Base-by-base conservation (phyloP, 2,888 invertebrate species). In the Abrostola tripartita region DNA sequence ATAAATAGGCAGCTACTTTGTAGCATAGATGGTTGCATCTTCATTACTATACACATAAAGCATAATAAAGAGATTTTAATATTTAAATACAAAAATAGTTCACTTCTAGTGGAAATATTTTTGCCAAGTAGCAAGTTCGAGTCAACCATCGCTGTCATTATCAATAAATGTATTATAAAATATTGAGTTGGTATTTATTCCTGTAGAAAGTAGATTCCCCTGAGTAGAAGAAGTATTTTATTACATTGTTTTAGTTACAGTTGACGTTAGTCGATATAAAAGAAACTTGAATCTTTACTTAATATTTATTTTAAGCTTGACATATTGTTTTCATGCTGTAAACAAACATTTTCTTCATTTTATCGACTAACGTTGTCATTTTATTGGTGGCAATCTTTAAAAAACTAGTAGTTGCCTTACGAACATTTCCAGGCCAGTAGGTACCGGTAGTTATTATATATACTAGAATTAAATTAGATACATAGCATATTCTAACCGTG, bases 111-210 rank as follows among this genome's bases (percentile, higher is more conserved):
- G 93, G 92, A 92, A 87, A 92, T 94, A 93, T 93, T 94, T 94
- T 94, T 94, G 94, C 94, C 93, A 90, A 93, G 94, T 94, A 94
- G 94, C 92, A 90, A 90, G 91, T 91, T 93, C 82, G 89, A 94
- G 92, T 94, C 94, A 92, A 93, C 89, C 92, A 91, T 93, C 90
- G 94, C 94, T 94, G 92, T 94, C 94, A 94, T 94, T 93, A 93
- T 93, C 90, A 94, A 93, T 94, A 94, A 94, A 94, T 94, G 93
- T 94, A 94, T 90, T 89, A 92, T 93, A 92, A 93, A 91, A 88
- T 86, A 84, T 82, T 72, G 72, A 57, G 68, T 82, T 88, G 79
- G 83, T 86, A 88, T 88, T 82, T 82, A 74, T 85, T 85, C 47
- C 42, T 63, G 67, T 75, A 76, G 66, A 38, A 14, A 35, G 57